Conservation (phyloP, 2,113 vertebrate species). For the Leptobrachium leishanense region DNA sequence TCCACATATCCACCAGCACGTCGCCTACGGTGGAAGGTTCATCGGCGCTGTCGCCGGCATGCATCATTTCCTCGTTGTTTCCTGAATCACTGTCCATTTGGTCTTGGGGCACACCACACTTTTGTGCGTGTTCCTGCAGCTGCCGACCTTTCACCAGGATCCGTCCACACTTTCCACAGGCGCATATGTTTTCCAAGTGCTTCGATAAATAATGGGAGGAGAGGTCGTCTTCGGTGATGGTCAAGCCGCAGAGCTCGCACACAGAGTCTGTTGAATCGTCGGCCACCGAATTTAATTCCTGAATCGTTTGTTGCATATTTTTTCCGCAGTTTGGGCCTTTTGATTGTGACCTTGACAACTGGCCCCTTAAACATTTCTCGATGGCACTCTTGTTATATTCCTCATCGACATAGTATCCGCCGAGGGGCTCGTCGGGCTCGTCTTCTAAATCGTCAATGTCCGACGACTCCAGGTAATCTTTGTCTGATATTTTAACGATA, state of each 20-base stretch:
- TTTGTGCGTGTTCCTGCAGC: slow-evolving; percentile 92
- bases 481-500: slow-evolving; percentile 78
- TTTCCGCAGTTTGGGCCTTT: slow-evolving; percentile 65
- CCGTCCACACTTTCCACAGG: slow-evolving; percentile 93
- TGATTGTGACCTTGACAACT: slow-evolving; percentile 58
- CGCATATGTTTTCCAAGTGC: slow-evolving; percentile 94
- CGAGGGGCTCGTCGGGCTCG: slow-evolving; percentile 73
- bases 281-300: slow-evolving; percentile 58
- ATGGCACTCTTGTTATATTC: slow-evolving; percentile 68
- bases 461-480: slow-evolving; percentile 73
- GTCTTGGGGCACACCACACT: slow-evolving; percentile 86
- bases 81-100: slow-evolving; percentile 66
- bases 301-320: slow-evolving; percentile 59
- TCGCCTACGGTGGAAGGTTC: slow-evolving; percentile 81
- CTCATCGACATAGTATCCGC: slow-evolving; percentile 70
- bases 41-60: slow-evolving; percentile 83
- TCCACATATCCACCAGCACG: slow-evolving; percentile 77
- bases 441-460: slow-evolving; percentile 75
- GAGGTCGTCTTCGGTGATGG: slow-evolving; percentile 83
- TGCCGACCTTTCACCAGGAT: slow-evolving; percentile 94
- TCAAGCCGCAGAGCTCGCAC: slow-evolving; percentile 88
- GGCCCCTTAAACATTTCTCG: slow-evolving; percentile 68
- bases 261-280: slow-evolving; percentile 68
- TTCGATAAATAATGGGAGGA: slow-evolving; percentile 92
- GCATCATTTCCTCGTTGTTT: slow-evolving; percentile 80